phyloP scores from a whole-genome alignment of 2,888 invertebrate species.

The Neoascia interrupta region DNA sequence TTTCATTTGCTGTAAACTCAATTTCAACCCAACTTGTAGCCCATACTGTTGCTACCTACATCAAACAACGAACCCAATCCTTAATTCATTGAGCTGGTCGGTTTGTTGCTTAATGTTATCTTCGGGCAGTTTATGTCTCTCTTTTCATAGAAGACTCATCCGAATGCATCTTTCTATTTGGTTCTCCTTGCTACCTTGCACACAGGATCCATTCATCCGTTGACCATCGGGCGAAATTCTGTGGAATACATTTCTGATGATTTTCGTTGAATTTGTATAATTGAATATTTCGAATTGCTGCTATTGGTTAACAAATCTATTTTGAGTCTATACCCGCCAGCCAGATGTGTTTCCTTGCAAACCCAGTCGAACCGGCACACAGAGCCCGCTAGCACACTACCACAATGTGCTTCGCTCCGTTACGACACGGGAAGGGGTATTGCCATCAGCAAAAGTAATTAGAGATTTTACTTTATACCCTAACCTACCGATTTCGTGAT shows the following conservation, averaged over 20 bases:
- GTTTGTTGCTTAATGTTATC: constrained; percentile 1
- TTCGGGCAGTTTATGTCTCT: constrained; percentile 16
- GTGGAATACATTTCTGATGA: constrained; percentile 38
- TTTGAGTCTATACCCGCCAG: constrained; percentile 30
- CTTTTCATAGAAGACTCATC: not conserved
- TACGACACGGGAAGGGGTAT: not conserved
- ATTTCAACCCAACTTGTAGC: constrained; percentile 5
- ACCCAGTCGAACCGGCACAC: too few species aligned
- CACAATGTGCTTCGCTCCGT: not conserved
- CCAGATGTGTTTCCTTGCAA: constrained; percentile 23
- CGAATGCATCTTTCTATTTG: too few species aligned
- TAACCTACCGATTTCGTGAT: not conserved
- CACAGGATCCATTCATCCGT: too few species aligned
- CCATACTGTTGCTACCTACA: constrained; percentile 22
- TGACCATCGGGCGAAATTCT: not conserved
- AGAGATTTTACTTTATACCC: constrained; percentile 6
- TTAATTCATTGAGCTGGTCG: constrained; percentile 38
- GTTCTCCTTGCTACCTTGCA: too few species aligned
- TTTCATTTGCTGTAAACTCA: too few species aligned
- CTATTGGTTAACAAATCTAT: constrained; percentile 50
- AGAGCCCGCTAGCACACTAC: not conserved
- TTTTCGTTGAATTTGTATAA: constrained; percentile 63
- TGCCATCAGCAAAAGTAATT: constrained; percentile 36
- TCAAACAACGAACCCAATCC: constrained; percentile 13
- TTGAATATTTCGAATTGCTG: constrained; percentile 63